A percentile compares a stretch with the other conserved stretches of the same genome.
These are phyloP conservation scores for Caenorhabditis imperialis DNA, from an alignment of 2,888 invertebrate species.

Conservation along the genomic window DNA sequence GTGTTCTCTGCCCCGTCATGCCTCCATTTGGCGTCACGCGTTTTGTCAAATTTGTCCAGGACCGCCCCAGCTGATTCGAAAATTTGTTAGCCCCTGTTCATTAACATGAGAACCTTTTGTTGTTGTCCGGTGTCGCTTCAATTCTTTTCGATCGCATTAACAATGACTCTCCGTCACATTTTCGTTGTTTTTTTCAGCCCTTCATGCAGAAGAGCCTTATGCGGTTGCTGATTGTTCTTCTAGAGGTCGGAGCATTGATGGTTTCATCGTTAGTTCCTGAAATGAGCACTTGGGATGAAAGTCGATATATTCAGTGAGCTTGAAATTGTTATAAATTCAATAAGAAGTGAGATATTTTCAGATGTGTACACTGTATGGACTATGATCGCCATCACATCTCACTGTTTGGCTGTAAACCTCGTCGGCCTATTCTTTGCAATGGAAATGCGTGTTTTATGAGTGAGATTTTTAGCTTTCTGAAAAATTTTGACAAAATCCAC, in stretches of 20 bases:
- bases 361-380: constrained; percentile 50
- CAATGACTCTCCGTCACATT: constrained; percentile 7
- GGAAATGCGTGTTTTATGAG: constrained; percentile 53
- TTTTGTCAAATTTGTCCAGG: no score
- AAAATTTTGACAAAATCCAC: no score
- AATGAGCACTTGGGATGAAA: constrained; percentile 23
- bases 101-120: background rate
- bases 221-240: no score
- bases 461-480: background rate
- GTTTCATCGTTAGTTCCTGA: constrained; percentile 21
- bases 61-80: background rate
- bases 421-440: constrained; percentile 21
- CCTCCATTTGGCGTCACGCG: background rate
- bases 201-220: no score
- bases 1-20: background rate
- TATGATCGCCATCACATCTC: constrained; percentile 48
- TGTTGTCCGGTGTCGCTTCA: constrained; percentile 4
- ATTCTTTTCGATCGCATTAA: constrained; percentile 11
- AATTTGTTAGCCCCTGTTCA: constrained; percentile 1
- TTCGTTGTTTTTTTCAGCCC: no score
- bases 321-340: background rate
- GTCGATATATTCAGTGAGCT: constrained; percentile 41
- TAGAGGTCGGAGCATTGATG: background rate
- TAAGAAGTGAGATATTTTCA: background rate
- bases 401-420: constrained; percentile 35